A percentile compares a stretch with the other conserved stretches of the same genome.
phyloP scores from a whole-genome alignment of 2,888 invertebrate species.

The Euproctis similis region DNA sequence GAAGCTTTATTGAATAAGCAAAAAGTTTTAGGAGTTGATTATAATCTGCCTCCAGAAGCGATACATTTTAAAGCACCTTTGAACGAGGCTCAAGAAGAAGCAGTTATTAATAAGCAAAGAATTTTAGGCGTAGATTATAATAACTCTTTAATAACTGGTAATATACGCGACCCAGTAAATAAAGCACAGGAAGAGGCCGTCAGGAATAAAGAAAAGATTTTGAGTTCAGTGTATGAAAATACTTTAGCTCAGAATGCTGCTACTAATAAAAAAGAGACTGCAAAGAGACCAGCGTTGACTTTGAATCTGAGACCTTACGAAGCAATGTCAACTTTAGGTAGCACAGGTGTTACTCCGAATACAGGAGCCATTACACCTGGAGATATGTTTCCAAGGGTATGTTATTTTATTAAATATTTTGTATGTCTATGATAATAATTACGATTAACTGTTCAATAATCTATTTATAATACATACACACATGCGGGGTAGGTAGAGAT shows the following conservation, averaged over 20 bases:
- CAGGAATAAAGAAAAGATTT: conserved; percentile 68
- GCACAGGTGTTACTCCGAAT: conserved; percentile 35
- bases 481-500: too few relatives aligned
- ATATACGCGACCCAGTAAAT: conserved; percentile 7
- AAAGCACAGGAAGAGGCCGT: conserved; percentile 59
- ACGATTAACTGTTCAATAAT: too few relatives aligned
- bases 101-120: conserved; percentile 47
- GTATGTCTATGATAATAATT: too few relatives aligned
- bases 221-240: conserved; percentile 18
- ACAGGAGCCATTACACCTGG: conserved; percentile 54
- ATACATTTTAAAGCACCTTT: conserved; percentile 14
- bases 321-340: conserved; percentile 11
- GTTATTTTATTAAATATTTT: conserved; percentile 10
- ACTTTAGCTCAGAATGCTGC: background rate
- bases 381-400: conserved; percentile 57
- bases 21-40: conserved; percentile 78
- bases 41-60: conserved; percentile 54
- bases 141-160: background rate
- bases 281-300: conserved; percentile 46
- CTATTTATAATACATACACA: too few relatives aligned
- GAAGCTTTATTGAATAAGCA: conserved; percentile 78
- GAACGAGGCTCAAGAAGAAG: conserved; percentile 58
- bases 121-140: conserved; percentile 30
- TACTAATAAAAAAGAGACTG: conserved; percentile 26
- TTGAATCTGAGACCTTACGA: conserved; percentile 61